Evolutionary conservation across 2,797 vertebrate species (phyloP).

Genomic region (Chromis chromis): DNA sequence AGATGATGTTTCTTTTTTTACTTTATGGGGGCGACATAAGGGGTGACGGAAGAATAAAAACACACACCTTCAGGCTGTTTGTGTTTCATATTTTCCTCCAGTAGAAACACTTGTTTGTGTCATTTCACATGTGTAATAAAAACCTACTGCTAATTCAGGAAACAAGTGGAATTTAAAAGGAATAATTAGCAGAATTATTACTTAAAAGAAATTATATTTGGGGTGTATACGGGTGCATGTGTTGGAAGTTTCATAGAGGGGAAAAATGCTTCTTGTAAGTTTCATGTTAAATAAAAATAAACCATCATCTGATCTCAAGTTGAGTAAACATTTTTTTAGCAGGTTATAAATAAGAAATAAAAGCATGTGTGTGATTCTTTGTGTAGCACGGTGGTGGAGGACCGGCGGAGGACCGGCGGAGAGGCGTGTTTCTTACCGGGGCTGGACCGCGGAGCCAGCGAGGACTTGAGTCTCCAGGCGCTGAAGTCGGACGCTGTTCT

Average conservation of each 20-base stretch:
- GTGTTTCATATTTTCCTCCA: neutral
- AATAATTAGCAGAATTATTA: neutral
- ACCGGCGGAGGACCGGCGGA: neutral
- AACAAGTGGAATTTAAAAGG: neutral
- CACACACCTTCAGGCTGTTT: neutral
- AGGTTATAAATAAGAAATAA: no score
- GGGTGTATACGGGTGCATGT: neutral
- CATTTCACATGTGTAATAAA: neutral
- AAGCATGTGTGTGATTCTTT: neutral
- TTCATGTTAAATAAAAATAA: no score
- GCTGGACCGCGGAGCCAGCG: slow-evolving; percentile 85
- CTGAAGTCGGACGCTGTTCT: slow-evolving; percentile 89
- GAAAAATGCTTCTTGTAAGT: neutral
- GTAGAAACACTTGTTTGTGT: neutral
- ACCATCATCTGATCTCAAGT: no score
- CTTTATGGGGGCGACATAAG: neutral
- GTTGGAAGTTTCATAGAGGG: neutral
- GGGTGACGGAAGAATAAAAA: neutral
- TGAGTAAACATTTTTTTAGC: no score
- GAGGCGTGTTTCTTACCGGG: slow-evolving; percentile 86
- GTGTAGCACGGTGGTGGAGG: slow-evolving; percentile 8
- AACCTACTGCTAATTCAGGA: no score
- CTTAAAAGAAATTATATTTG: neutral
- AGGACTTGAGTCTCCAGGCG: slow-evolving; percentile 90
- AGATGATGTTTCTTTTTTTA: neutral